Base-by-base conservation (phyloP, 2,113 vertebrate species). In the Micromys minutus region DNA sequence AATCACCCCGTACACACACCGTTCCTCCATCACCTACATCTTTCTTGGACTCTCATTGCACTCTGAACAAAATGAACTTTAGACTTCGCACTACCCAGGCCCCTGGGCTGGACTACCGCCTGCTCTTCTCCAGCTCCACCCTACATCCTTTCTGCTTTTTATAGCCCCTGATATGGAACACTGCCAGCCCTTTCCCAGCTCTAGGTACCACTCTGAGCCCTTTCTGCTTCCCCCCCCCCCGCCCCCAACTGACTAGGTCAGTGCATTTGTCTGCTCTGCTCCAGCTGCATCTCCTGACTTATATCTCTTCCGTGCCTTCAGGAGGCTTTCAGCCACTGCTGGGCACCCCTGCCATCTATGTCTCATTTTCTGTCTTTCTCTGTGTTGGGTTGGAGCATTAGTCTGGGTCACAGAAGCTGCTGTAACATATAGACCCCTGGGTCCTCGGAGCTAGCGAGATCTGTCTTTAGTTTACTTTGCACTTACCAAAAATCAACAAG, bases 261-360 rank as follows among this genome's bases (percentile, higher is more conserved):
- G 12, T 5, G 50, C 26, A 13, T 19, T 39, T 0, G 1, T 2
- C 0, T 39, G 67, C 65, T 24, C 22, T 24, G 0, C n/a, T 34
- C 39, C 11, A 0, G 26, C 34, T 16, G 1, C 7, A 4, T 9
- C 42, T 36, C 21, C 7, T n/a, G 34, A 57, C 3, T 34, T 7
- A 8, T 0, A 31, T 13, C 19, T 29, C 57, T 45, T 55, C 17
- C 4, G 45, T 16, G 11, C 31, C 61, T 39, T 36, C 19, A 2
- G 61, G 59, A 52, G 45, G 57, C n/a, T n/a, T 57, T 22, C 11
- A 7, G 67, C 16, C 34, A 29, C 63, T 15, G 39, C 34, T 4
- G 26, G 26, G 61, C 39, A 52, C 13, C 3, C 36, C 21, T 3
- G 0, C 4, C 2, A 21, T 31, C 36, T 9, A 4, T 50, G 19